phyloP scores from a whole-genome alignment of 2,113 vertebrate species.

The Chaenogobius annularis region DNA sequence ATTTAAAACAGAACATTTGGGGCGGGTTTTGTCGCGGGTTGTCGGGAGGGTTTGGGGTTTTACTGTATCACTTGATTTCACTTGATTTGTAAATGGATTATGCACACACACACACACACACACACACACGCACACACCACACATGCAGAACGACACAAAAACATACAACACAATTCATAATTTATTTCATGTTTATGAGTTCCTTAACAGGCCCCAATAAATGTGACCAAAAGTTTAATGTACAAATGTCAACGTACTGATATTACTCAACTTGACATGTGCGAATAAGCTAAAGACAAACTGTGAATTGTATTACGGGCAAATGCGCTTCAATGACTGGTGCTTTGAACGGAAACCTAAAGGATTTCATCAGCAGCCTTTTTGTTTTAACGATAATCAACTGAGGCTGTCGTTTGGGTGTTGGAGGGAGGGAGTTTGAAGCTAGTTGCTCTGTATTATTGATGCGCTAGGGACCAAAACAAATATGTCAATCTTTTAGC shows the following conservation, averaged over 20 bases:
- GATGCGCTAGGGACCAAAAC: neutral
- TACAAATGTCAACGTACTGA: neutral
- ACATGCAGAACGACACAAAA: conserved; percentile 29
- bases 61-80: conserved; percentile 32
- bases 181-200: conserved; percentile 17
- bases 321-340: neutral
- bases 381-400: neutral
- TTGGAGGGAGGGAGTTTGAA: neutral
- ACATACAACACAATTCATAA: conserved; percentile 24
- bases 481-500: neutral
- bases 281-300: conserved; percentile 1
- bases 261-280: conserved; percentile 7
- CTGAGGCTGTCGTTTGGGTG: neutral
- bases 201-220: conserved; percentile 12
- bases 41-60: neutral
- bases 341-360: neutral
- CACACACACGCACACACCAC: neutral
- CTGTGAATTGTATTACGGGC: neutral
- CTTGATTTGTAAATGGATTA: conserved; percentile 48
- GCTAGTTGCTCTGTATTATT: neutral
- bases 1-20: conserved; percentile 15
- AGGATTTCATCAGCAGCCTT: neutral
- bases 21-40: neutral
- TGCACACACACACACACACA: conserved; percentile 40
- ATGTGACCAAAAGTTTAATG: conserved; percentile 37